Conservation (phyloP, 2,113 vertebrate genomes). For the Diglossa brunneiventris region DNA sequence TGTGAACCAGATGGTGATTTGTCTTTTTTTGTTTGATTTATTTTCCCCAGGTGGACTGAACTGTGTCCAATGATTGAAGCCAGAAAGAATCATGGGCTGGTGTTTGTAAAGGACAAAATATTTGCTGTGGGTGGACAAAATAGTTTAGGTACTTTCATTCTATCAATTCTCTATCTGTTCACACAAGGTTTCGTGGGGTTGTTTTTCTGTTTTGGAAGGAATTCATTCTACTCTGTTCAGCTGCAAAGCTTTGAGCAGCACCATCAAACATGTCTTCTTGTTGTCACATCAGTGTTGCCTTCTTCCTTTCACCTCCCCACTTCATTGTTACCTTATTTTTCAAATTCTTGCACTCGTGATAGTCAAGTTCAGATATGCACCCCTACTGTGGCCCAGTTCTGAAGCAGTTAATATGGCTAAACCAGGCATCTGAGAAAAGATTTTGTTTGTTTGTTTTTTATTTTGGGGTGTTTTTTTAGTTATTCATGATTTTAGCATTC, state of each 20-base stretch:
- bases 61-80: constrained; percentile 93
- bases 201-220: neutral
- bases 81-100: constrained; percentile 95
- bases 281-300: neutral
- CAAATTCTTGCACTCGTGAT: neutral
- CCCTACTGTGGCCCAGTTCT: neutral
- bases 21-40: neutral
- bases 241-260: neutral
- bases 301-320: neutral
- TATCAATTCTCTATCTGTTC: neutral
- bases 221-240: neutral
- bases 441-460: neutral
- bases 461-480: neutral
- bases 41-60: constrained; percentile 86
- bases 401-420: neutral
- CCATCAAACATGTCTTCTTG: neutral
- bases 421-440: neutral
- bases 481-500: neutral
- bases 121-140: constrained; percentile 96
- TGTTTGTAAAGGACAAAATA: constrained; percentile 94
- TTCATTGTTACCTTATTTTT: neutral
- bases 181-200: neutral
- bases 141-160: constrained; percentile 79
- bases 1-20: neutral
- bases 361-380: neutral